Evolutionary conservation across 2,797 vertebrate species (phyloP).

Genomic region (Malurus splendens): DNA sequence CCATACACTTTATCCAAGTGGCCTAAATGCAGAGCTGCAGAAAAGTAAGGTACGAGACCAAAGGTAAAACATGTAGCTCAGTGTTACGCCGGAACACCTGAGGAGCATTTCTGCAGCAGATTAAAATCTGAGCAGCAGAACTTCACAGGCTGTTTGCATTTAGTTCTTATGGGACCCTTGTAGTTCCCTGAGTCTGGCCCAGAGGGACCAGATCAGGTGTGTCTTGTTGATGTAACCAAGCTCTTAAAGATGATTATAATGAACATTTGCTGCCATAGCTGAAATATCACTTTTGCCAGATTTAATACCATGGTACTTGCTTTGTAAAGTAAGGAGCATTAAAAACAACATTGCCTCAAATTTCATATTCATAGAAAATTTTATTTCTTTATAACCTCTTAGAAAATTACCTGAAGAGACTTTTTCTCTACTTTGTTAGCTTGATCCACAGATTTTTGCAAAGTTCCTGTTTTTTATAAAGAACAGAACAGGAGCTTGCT

Average conservation of each 20-base stretch:
- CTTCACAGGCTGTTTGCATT: background rate
- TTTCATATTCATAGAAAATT: background rate
- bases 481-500: background rate
- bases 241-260: background rate
- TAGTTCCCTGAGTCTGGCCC: background rate
- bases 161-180: accelerated
- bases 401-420: background rate
- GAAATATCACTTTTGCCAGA: background rate
- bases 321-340: background rate
- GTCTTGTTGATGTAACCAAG: background rate
- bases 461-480: background rate
- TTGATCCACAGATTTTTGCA: background rate
- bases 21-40: background rate
- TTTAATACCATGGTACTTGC: background rate
- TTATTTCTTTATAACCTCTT: background rate
- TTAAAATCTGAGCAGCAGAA: background rate
- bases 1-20: background rate
- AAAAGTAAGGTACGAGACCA: background rate
- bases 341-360: background rate
- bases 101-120: background rate
- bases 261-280: background rate
- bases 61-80: background rate
- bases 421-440: background rate
- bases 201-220: background rate
- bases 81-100: background rate